These are phyloP conservation scores for Porphyrio hochstetteri DNA, from an alignment of 2,113 vertebrate genomes.

Conservation along the genomic window DNA sequence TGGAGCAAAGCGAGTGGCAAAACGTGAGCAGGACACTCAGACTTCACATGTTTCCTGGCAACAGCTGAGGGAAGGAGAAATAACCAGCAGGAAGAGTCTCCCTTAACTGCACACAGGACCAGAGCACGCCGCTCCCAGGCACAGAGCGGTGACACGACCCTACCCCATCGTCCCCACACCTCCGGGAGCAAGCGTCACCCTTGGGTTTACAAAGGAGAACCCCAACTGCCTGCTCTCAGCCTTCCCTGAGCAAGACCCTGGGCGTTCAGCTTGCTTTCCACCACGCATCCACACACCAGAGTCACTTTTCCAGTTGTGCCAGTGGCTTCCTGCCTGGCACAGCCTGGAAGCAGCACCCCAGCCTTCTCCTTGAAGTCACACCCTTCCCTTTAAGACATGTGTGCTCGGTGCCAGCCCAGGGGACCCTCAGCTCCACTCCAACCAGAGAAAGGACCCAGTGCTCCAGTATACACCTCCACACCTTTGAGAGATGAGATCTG, in stretches of 20 bases:
- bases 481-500: background rate
- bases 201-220: accelerated
- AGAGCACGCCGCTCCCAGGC: background rate
- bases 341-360: background rate
- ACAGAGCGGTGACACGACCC: background rate
- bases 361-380: background rate
- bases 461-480: accelerated
- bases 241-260: background rate
- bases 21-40: background rate
- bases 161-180: background rate
- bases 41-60: background rate
- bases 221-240: background rate
- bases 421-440: background rate
- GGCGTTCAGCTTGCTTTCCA: background rate
- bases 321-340: background rate
- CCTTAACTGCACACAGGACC: background rate
- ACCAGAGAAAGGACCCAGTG: background rate
- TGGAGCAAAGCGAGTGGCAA: accelerated
- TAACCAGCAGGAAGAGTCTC: background rate
- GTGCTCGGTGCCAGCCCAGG: background rate
- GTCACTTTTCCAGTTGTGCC: slow-evolving; percentile 41
- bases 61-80: background rate
- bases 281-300: background rate
- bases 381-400: background rate
- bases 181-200: accelerated